Evolutionary conservation across 2,113 vertebrate species (phyloP).

Genomic region (Orthonyx spaldingii): DNA sequence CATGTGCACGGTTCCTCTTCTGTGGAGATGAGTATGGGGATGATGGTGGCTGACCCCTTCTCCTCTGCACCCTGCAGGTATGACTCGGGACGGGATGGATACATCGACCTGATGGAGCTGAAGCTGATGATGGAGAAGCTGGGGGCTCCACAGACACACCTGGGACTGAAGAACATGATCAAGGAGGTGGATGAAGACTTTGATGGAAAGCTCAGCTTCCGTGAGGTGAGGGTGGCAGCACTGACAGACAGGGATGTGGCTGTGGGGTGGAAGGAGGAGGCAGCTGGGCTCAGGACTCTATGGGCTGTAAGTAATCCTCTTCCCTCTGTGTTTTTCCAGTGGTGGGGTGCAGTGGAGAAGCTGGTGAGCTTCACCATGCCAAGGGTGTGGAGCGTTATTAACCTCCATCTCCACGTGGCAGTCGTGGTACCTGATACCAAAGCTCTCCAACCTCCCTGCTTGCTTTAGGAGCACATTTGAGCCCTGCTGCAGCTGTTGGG

Average conservation of each 20-base stretch:
- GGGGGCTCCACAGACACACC: slow-evolving; percentile 76
- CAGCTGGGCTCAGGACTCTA: not conserved
- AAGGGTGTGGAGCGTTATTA: not conserved
- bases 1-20: not conserved
- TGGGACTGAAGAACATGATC: slow-evolving; percentile 79
- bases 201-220: slow-evolving; percentile 75
- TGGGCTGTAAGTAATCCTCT: not conserved
- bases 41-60: not conserved
- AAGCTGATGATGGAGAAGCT: slow-evolving; percentile 83
- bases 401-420: fast-evolving
- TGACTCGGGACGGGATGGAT: slow-evolving; percentile 72
- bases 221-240: slow-evolving; percentile 62
- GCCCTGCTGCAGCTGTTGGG: not conserved
- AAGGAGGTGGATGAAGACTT: slow-evolving; percentile 80
- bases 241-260: not conserved
- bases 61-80: slow-evolving; percentile 48
- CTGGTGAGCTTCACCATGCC: not conserved
- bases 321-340: not conserved
- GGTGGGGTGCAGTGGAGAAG: not conserved
- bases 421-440: not conserved
- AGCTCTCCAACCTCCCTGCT: not conserved
- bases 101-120: slow-evolving; percentile 78
- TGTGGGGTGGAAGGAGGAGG: not conserved
- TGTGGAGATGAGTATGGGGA: not conserved
- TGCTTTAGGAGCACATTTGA: not conserved